Conservation (phyloP, 2,113 vertebrate species). For the Pipa parva region DNA sequence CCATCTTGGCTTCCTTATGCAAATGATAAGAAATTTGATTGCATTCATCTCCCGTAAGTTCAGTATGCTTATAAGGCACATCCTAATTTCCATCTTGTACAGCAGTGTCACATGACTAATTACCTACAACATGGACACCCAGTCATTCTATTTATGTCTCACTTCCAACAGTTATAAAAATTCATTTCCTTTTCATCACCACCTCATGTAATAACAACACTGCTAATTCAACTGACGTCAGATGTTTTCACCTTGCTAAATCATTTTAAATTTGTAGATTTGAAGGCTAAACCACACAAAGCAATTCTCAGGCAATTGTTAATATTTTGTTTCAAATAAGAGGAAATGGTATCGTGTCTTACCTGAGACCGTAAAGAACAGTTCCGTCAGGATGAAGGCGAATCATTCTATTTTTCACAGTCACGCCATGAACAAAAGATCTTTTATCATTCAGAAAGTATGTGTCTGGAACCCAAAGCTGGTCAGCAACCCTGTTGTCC, state of each 20-base stretch:
- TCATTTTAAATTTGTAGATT: not conserved
- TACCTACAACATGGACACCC: conserved; percentile 4
- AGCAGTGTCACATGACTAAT: conserved; percentile 20
- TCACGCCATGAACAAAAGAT: conserved; percentile 89
- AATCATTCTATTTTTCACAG: conserved; percentile 91
- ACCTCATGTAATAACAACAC: not conserved
- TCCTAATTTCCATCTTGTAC: conserved; percentile 19
- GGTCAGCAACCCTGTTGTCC: conserved; percentile 88
- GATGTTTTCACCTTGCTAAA: not conserved
- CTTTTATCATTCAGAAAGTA: conserved; percentile 95
- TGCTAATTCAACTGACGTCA: not conserved
- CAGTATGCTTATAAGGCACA: conserved; percentile 22
- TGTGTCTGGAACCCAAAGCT: conserved; percentile 89
- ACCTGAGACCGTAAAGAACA: conserved; percentile 87
- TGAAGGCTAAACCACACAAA: not conserved
- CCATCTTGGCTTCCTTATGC: conserved; percentile 39
- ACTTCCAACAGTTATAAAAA: not conserved
- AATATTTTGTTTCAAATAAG: not conserved
- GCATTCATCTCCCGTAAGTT: conserved; percentile 30
- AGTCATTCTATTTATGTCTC: conserved; percentile 2
- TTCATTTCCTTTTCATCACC: not conserved
- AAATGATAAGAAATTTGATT: conserved; percentile 39
- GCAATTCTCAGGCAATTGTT: not conserved
- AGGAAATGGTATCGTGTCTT: conserved; percentile 39
- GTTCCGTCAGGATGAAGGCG: conserved; percentile 89